Base-by-base conservation (phyloP, 1,140 invertebrate species). In the Popillia japonica region DNA sequence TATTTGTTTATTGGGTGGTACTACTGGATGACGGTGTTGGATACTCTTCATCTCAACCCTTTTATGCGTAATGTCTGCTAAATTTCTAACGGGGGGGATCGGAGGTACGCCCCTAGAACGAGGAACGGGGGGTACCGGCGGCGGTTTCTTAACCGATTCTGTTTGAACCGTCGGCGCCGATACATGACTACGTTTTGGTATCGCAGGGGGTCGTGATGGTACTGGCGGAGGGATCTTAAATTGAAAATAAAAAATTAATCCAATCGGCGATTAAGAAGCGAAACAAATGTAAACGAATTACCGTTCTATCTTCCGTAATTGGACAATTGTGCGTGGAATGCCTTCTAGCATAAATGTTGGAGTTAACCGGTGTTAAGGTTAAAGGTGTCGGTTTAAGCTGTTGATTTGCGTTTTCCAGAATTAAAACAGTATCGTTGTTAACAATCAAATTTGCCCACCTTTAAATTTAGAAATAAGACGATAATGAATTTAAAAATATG, bases 201-300 rank as follows among this genome's bases (percentile, higher is more conserved):
- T 88, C 6, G 87, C 86, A 17, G 88, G 87, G 7, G 87, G 86
- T 75, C 88, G 83, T 81, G 87, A 79, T 40, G 89, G 89, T 75
- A 90, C 86, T 74, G 89, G 89, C 23, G 89, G 87, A 17, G 88
- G 88, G 79, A 83, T 78, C 81, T 83, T 34, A 22, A 41, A 74
- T 34, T 17, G 11, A 74, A 76, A 23, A n/a, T n/a, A 61, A 77
- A 64, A 27, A 3, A 44, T 68, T 34, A 72, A 41, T n/a, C n/a
- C n/a, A n/a, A 14, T 6, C n/a, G 22, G 22, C 0, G 10, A n/a
- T n/a, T 9, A 74, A 40, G 40, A 75, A 44, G 74, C 4, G 40
- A 22, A 76, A 11, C 14, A n/a, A 27, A 48, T 17, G 3, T 3
- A 48, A 27, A 27, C 59, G 75, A 22, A 34, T 73, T 40, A n/a